Evolutionary conservation across 1,140 invertebrate species (phyloP), one percentile per base, ranked within the genome.

Genomic region (Lepidotrigona ventralis): DNA sequence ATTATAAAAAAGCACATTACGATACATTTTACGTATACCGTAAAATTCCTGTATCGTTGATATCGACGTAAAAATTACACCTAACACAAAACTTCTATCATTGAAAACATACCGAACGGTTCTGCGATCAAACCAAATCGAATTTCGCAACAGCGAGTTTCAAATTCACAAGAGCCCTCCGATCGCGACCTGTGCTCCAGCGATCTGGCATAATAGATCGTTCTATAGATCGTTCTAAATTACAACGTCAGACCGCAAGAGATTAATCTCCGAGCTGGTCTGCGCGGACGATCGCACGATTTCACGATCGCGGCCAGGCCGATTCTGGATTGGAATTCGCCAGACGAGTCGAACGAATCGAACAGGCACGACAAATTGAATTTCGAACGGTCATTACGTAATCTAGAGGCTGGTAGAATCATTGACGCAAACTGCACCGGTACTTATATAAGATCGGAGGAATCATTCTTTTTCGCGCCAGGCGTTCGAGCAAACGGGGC

Each of bases 361-460:
- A 56, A 21, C n/a, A 71, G 39, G n/a, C 46, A 69, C 26, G 58
- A 33, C 29, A 54, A 66, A 70, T 83, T 72, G 76, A 84, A 87
- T 87, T 84, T 79, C 76, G 72, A 86, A 83, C 46, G 66, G 17
- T 78, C 46, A 80, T 87, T 87, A 86, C 63, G 54, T 84, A 87
- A 87, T 63, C n/a, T 53, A 77, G 33, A 70, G 58, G 39, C 77
- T 72, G 81, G 75, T 63, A 76, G 81, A 87, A 87, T 86, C 86
- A 87, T 87, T 87, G 86, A 86, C 86, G 86, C 85, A 87, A 87
- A 81, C 60, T 87, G 81, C 86, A 86, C 60, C 54, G 81, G 76
- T 70, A 77, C 84, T 87, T 87, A 87, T 84, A 33, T 87, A 87
- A 87, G 85, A 83, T 78, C 23, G 70, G 56, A 68, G 70, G 85